These are phyloP conservation scores for Acanthoscelides obtectus DNA, from an alignment of 2,888 invertebrate species.

Conservation along the genomic window DNA sequence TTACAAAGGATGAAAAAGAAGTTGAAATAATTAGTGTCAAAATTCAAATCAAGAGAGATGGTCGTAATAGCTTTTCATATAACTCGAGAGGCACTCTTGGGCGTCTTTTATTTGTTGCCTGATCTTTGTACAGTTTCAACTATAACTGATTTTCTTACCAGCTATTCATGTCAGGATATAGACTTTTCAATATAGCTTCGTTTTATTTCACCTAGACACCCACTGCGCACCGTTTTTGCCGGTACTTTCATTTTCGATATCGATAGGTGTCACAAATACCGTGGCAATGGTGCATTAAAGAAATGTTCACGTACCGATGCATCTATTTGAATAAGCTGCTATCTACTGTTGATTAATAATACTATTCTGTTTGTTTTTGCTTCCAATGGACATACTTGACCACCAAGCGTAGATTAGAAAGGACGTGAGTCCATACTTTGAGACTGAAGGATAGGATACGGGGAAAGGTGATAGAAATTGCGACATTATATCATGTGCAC, in stretches of 20 bases:
- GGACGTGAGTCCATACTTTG: no score
- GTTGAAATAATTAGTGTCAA: no score
- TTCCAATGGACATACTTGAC: not conserved
- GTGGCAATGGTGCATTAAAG: not conserved
- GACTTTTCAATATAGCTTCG: not conserved
- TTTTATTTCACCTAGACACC: not conserved
- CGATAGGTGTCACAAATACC: not conserved
- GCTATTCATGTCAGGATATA: not conserved
- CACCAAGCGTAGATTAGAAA: no score
- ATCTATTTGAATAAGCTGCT: not conserved
- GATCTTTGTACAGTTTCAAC: not conserved
- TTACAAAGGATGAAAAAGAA: no score
- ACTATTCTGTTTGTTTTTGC: not conserved
- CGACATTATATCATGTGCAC: no score
- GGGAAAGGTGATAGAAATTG: no score
- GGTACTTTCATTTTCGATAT: not conserved
- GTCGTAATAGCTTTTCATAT: no score
- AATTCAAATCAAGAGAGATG: no score
- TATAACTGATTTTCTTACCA: not conserved
- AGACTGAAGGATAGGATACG: no score
- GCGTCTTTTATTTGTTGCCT: not conserved
- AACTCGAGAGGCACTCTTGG: no score
- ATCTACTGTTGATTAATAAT: not conserved
- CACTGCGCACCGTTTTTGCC: not conserved
- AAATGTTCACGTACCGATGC: not conserved